Percentiles rank a stretch among this genome's conserved stretches.
Conservation (phyloP, 1,140 invertebrate genomes). For the Meloidogyne floridensis region DNA sequence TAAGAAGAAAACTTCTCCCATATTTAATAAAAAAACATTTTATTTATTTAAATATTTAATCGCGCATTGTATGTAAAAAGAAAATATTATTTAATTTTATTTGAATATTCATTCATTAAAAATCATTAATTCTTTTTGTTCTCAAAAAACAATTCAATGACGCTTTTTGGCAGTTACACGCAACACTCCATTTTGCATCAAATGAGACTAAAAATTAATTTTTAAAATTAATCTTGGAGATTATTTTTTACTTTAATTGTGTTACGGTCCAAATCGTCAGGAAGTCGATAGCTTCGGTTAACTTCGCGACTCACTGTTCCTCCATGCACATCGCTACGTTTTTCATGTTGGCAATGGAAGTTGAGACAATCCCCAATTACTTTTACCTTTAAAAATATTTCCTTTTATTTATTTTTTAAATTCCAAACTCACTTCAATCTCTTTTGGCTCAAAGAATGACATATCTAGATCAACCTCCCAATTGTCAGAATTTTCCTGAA, state of each 20-base stretch:
- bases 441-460: slow-evolving; percentile 42
- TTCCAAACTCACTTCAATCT: slow-evolving; percentile 39
- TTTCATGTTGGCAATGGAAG: slow-evolving; percentile 15
- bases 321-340: slow-evolving; percentile 31
- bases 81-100: slow-evolving; percentile 3
- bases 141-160: neutral
- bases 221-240: neutral
- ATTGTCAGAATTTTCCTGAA: slow-evolving; percentile 39
- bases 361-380: neutral
- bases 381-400: slow-evolving; percentile 16
- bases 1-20: too few species aligned
- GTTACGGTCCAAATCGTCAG: slow-evolving; percentile 3
- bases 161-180: neutral
- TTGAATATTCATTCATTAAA: neutral
- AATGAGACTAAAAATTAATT: neutral
- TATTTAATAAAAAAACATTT: too few species aligned
- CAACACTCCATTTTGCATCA: neutral
- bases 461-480: slow-evolving; percentile 48
- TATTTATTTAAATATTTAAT: neutral
- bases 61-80: neutral
- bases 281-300: slow-evolving; percentile 15
- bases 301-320: slow-evolving; percentile 10
- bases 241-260: slow-evolving; percentile 14
- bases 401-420: neutral
- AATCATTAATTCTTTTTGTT: neutral